phyloP scores from a whole-genome alignment of 1,140 invertebrate genomes.

The Hylaeus volcanicus region DNA sequence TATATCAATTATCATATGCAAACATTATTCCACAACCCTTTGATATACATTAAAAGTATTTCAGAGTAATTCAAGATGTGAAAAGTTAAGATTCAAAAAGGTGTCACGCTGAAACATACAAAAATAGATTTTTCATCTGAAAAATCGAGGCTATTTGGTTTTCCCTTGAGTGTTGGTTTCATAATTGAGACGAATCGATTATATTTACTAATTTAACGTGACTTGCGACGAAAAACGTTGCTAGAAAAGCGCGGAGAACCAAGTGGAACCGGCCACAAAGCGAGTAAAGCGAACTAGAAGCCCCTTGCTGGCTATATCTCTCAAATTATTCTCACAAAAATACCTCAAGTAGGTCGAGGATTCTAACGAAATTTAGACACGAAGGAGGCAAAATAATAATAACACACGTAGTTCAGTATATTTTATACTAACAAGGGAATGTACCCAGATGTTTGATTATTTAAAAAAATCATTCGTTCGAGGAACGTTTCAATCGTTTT shows the following conservation, averaged over 20 bases:
- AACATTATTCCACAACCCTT: not conserved
- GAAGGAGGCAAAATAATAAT: not conserved
- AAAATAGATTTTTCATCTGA: constrained; percentile 20
- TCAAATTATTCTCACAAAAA: constrained; percentile 3
- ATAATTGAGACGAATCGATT: constrained; percentile 4
- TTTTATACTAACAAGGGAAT: too few relatives aligned
- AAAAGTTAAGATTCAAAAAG: constrained; percentile 18
- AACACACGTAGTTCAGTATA: not conserved
- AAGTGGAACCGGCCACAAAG: not conserved
- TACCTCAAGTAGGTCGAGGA: not conserved
- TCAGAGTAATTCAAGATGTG: constrained; percentile 1
- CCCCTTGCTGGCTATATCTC: not conserved
- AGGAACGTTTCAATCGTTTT: too few relatives aligned
- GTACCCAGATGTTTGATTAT: too few relatives aligned
- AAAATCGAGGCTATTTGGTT: not conserved
- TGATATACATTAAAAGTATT: not conserved
- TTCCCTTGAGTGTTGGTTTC: too few relatives aligned
- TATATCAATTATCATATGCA: not conserved
- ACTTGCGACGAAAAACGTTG: not conserved
- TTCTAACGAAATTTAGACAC: constrained; percentile 1
- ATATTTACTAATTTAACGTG: constrained; percentile 1
- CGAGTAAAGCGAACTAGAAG: too few relatives aligned
- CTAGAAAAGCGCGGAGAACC: not conserved
- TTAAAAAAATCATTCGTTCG: too few relatives aligned
- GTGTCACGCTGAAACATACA: constrained; percentile 54